Base-by-base conservation (phyloP, 2,797 vertebrate species). In the Sciurus carolinensis region DNA sequence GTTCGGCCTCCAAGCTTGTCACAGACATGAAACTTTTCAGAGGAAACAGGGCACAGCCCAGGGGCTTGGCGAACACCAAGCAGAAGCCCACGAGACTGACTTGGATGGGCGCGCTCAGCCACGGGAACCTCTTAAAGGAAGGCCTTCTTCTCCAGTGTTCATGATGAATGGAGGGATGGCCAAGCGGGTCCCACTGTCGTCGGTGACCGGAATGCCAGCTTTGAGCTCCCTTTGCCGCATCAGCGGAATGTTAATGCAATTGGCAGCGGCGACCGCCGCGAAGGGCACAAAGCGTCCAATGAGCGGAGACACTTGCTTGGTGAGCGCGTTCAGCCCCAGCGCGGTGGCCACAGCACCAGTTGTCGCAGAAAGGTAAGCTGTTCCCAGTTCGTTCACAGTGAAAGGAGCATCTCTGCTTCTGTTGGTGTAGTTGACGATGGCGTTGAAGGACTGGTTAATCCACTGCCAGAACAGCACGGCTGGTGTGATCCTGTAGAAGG, bases 401-500 rank as follows among this genome's bases (percentile, higher is more conserved):
- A 99, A 99, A 0, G 99, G 99, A 18, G 99, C 99, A 9, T 99
- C 99, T 7, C 99, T 99, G 0, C 99, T 99, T 96, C 99, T 98
- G 98, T 99, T 99, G 3, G 99, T 99, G 94, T 99, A 99, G 72
- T 99, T 99, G 22, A 99, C 99, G 93, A 99, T 98, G 39, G 99
- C 99, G 14, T 99, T 99, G 98, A 99, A 99, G 93, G 99, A 99
- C 99, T 99, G 99, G 98, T 99, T 99, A 98, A 99, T 99, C 99
- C 99, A 99, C 97, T 99, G 99, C 99, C 99, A 99, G 98, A 99
- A 99, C 76, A 99, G 89, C 94, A 99, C 99, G 0, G 99, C 99
- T 28, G 99, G 99, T 36, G 99, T 99, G 0, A 99, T 99, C 98
- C 99, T 99, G 98, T 99, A 99, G 98, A 99, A 99, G 0, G 99